Percentiles rank a stretch among this genome's conserved stretches.
phyloP scores from a whole-genome alignment of 2,113 vertebrate species.

The Kobus ellipsiprymnus region DNA sequence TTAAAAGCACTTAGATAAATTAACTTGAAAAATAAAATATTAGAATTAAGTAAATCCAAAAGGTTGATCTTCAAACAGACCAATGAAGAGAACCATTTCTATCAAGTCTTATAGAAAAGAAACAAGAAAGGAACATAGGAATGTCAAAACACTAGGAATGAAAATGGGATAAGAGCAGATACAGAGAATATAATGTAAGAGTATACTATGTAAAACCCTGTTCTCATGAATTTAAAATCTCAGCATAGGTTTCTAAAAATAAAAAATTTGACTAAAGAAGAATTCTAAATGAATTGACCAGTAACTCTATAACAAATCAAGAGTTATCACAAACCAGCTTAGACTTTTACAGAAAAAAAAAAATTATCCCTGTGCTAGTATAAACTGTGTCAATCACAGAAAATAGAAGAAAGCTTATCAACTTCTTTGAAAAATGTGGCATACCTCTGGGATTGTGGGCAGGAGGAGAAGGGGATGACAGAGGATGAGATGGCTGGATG shows the following conservation, averaged over 20 bases:
- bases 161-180: neutral
- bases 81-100: neutral
- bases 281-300: neutral
- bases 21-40: constrained; percentile 8
- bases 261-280: neutral
- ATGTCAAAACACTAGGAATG: neutral
- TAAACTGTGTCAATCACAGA: neutral
- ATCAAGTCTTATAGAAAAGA: neutral
- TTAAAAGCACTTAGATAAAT: neutral
- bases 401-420: neutral
- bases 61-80: neutral
- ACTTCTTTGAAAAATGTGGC: neutral
- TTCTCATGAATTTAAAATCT: neutral
- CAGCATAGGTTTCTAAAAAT: neutral
- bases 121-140: neutral
- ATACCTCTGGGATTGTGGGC: neutral
- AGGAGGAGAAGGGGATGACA: neutral
- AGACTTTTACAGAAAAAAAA: neutral
- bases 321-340: neutral
- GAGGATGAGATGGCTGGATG: neutral
- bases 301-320: neutral
- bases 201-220: neutral
- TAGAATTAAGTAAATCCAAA: constrained; percentile 26
- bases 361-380: neutral
- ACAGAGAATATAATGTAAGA: neutral